Conservation (phyloP, 2,113 vertebrate species). For the Sapajus apella region DNA sequence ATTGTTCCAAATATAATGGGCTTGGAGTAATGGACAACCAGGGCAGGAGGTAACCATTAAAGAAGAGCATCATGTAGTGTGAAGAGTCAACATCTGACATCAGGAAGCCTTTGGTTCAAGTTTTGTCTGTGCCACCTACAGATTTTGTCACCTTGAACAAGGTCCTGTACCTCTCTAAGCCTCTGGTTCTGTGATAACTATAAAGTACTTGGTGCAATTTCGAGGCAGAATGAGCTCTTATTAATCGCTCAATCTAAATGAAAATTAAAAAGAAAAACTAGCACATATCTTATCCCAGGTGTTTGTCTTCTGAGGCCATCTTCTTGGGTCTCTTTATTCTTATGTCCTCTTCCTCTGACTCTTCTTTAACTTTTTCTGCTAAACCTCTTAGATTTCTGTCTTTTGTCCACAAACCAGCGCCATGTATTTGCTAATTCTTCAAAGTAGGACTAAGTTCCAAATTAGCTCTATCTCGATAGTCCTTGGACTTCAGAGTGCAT, state of each 20-base stretch:
- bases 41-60: neutral
- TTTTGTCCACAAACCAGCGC: neutral
- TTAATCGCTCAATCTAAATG: neutral
- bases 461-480: neutral
- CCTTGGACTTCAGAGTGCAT: neutral
- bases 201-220: neutral
- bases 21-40: neutral
- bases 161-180: neutral
- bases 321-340: neutral
- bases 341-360: neutral
- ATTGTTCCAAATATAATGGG: neutral
- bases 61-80: too few relatives aligned
- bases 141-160: neutral
- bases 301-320: neutral
- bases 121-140: neutral
- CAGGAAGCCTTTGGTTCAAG: neutral
- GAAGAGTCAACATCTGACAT: rapidly evolving
- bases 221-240: neutral
- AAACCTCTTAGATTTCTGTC: neutral
- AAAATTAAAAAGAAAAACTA: neutral
- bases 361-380: neutral
- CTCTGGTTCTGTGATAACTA: neutral
- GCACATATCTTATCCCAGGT: too few relatives aligned
- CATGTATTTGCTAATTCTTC: neutral
- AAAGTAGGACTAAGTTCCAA: neutral